Evolutionary conservation across 2,797 vertebrate genomes (phyloP).

Genomic region (Apogon talboti): DNA sequence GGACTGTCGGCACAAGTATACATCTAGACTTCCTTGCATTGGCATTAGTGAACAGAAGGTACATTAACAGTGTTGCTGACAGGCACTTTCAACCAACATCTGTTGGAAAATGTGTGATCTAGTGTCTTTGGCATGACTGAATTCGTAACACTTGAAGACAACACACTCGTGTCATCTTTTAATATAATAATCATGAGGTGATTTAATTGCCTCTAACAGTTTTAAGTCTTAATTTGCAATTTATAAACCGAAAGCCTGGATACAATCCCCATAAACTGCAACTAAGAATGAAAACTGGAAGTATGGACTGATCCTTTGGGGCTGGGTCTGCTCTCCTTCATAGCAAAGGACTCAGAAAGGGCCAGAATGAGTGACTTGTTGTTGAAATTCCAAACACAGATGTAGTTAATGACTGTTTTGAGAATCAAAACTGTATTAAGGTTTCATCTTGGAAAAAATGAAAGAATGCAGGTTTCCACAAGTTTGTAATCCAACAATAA

Average conservation of each 20-base stretch:
- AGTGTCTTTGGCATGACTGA: slow-evolving; percentile 72
- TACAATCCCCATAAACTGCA: slow-evolving; percentile 25
- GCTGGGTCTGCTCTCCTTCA: slow-evolving; percentile 18
- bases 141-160: slow-evolving; percentile 65
- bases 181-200: slow-evolving; percentile 52
- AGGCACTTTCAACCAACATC: slow-evolving; percentile 77
- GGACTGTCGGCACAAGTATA: slow-evolving; percentile 71
- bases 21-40: slow-evolving; percentile 72
- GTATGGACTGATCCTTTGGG: slow-evolving; percentile 10
- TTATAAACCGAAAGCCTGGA: slow-evolving; percentile 45
- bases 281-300: slow-evolving; percentile 24
- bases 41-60: slow-evolving; percentile 77
- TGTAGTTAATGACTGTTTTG: no score
- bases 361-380: slow-evolving; percentile 25
- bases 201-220: slow-evolving; percentile 45
- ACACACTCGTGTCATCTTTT: slow-evolving; percentile 44
- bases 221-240: slow-evolving; percentile 27
- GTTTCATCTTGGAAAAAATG: no score
- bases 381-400: neutral
- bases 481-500: no score
- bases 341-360: slow-evolving; percentile 10
- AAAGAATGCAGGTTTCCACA: no score
- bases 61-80: slow-evolving; percentile 71
- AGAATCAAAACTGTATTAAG: no score
- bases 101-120: slow-evolving; percentile 74